Evolutionary conservation across 2,888 invertebrate species (phyloP), one percentile per base, ranked within the genome.

Genomic region (Nymphalis urticae): DNA sequence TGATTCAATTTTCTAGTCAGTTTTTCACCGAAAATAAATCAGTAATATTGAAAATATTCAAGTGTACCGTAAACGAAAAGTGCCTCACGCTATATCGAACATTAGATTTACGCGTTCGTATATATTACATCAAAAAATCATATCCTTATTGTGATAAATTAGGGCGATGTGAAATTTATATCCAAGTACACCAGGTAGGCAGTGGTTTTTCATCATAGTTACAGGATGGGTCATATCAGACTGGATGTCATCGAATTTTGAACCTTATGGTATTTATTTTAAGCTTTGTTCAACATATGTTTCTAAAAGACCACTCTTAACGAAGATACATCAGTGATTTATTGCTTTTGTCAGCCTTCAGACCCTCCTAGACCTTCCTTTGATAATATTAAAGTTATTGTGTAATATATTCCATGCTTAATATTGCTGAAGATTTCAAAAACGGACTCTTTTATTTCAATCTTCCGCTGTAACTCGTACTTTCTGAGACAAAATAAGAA

Each of bases 181-280:
- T 68, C 70, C 64, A 68, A 68, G 63, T 72, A 65, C 72, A 58
- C 32, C 58, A 72, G 68, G 68, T 68, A 68, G 64, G 54, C 53
- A 59, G 67, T 70, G 70, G 68, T 72, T 72, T 72, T 72, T 72
- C 72, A 63, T 72, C 63, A 58, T 65, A 68, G 66, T n/a, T 64
- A 56, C 59, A 32, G 19, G 13, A 48, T 17, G 48, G 32, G 17
- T 27, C 48, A 24, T 19, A 16, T 48, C 50, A 54, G 24, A 51
- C 16, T 64, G 54, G 54, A 24, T 24, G 19, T 13, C 10, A 17
- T 16, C 27, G 36, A 17, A 68, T 58, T 58, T 32, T 59, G 24
- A 59, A 53, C 67, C 47, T 58, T 70, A 62, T 48, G 0, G 0
- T 4, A 1, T 2, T 53, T 47, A 0, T 24, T 21, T 64, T 69